phyloP scores from a whole-genome alignment of 2,888 invertebrate species.

The Tricholauxania praeusta region DNA sequence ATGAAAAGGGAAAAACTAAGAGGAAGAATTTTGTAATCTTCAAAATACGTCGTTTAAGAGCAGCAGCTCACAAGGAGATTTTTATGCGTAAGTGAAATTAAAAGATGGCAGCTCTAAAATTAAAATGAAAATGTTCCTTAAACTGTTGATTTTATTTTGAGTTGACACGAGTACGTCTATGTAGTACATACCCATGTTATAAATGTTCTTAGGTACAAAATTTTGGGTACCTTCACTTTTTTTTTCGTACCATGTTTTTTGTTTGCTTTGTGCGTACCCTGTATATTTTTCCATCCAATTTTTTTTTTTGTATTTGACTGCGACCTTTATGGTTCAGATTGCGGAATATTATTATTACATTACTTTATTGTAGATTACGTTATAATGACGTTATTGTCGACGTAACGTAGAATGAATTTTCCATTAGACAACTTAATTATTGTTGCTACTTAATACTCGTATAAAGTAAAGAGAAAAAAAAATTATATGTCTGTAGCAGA shows the following conservation, averaged over 20 bases:
- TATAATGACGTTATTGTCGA: constrained; percentile 48
- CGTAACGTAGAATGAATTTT: constrained; percentile 36
- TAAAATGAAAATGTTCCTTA: constrained; percentile 4
- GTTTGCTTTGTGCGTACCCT: constrained; percentile 4
- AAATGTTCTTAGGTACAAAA: not conserved
- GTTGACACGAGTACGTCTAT: not conserved
- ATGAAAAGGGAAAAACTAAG: not conserved
- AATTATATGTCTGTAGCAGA: not conserved
- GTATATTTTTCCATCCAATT: not conserved
- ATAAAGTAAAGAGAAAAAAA: not conserved
- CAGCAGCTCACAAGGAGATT: not conserved
- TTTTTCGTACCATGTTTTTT: not conserved
- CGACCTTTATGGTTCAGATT: constrained; percentile 41
- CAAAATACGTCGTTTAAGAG: constrained; percentile 8
- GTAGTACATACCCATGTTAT: not conserved
- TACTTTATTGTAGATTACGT: constrained; percentile 41
- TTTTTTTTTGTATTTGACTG: constrained; percentile 15
- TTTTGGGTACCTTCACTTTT: constrained; percentile 7
- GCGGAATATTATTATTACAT: constrained; percentile 35
- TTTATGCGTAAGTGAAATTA: constrained; percentile 1
- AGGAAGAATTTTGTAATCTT: constrained; percentile 13
- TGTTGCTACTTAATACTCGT: constrained; percentile 31
- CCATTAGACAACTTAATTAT: constrained; percentile 47
- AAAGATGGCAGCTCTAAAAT: not conserved
- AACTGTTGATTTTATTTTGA: constrained; percentile 17